Conservation (phyloP, 2,113 vertebrate species). For the Amphilophus citrinellus region DNA sequence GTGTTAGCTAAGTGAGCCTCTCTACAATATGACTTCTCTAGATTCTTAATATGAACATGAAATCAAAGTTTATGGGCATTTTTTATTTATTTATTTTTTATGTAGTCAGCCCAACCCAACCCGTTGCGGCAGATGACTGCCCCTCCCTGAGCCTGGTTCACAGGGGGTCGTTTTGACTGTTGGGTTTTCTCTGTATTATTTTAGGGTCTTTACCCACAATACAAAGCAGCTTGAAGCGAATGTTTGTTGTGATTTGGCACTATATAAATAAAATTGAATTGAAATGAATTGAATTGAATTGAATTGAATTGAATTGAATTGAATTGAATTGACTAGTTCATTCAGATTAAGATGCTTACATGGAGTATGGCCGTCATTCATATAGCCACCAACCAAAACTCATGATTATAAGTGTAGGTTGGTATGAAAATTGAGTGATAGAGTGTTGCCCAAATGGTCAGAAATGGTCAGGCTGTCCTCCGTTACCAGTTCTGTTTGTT, state of each 20-base stretch:
- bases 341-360: background rate
- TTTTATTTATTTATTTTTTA: background rate
- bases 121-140: too few relatives aligned
- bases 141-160: too few relatives aligned
- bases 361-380: background rate
- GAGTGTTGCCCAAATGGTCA: too few relatives aligned
- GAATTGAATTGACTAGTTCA: too few relatives aligned
- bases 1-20: slow-evolving; percentile 5
- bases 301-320: too few relatives aligned
- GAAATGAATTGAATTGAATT: background rate
- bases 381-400: background rate
- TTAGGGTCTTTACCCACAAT: too few relatives aligned
- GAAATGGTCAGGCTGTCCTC: background rate
- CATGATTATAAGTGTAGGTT: background rate
- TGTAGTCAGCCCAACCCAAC: too few relatives aligned
- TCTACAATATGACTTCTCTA: slow-evolving; percentile 1
- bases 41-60: slow-evolving; percentile 12
- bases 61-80: background rate
- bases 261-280: too few relatives aligned
- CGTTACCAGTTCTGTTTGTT: background rate
- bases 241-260: too few relatives aligned
- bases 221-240: too few relatives aligned
- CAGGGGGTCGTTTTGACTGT: too few relatives aligned
- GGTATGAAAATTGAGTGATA: background rate
- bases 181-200: too few relatives aligned